Evolutionary conservation across 2,888 invertebrate species (phyloP).

Genomic region (Drosophila paranaensis): DNA sequence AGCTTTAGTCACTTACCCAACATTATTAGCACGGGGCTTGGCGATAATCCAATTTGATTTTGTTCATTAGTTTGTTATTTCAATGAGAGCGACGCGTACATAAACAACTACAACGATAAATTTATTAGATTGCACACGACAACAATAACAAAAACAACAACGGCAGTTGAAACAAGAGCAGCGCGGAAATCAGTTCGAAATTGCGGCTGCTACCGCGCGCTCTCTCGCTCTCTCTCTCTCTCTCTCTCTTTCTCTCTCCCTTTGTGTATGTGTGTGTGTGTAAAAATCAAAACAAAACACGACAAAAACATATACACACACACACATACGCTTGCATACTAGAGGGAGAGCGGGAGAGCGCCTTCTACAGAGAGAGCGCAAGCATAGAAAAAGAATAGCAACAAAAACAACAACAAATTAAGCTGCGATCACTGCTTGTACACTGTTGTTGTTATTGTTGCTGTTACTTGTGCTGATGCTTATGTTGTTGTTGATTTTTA

Average conservation of each 20-base stretch:
- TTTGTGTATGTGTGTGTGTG: constrained; percentile 31
- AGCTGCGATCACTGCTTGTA: constrained; percentile 40
- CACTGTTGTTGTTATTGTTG: constrained; percentile 38
- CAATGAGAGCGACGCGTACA: constrained; percentile 37
- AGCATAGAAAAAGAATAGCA: constrained; percentile 48
- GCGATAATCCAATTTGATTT: constrained; percentile 77
- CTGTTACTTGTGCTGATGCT: constrained; percentile 30
- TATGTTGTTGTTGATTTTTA: constrained; percentile 37
- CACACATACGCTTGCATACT: background rate
- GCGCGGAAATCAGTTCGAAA: constrained; percentile 64
- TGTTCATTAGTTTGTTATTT: constrained; percentile 62
- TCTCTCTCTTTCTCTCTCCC: background rate
- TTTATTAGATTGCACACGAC: constrained; percentile 68
- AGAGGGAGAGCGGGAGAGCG: background rate
- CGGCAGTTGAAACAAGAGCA: constrained; percentile 15
- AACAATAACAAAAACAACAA: constrained; percentile 36
- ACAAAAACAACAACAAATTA: constrained; percentile 42
- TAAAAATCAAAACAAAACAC: constrained; percentile 78
- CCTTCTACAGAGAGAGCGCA: constrained; percentile 33
- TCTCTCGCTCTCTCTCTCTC: background rate
- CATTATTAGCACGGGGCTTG: constrained; percentile 37
- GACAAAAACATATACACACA: constrained; percentile 59
- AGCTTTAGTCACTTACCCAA: constrained; percentile 49
- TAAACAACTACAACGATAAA: constrained; percentile 55
- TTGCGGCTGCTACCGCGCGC: constrained; percentile 38